Conservation (phyloP, 1,140 invertebrate genomes). For the Archivesica marissinica region DNA sequence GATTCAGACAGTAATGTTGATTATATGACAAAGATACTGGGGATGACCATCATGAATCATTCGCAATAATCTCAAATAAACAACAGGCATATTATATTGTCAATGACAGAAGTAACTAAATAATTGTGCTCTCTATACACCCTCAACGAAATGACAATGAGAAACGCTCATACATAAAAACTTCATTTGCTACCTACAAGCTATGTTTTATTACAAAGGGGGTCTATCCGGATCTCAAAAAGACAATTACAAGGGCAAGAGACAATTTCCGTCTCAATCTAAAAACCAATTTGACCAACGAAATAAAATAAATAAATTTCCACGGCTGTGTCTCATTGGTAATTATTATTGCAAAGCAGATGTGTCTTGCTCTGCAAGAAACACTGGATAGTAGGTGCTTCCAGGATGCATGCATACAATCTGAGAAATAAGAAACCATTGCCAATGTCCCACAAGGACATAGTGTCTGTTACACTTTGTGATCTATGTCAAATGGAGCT, state of each 20-base stretch:
- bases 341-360: conserved; percentile 9
- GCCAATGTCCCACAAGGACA: too few relatives aligned
- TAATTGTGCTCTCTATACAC: background rate
- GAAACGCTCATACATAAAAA: background rate
- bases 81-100: too few relatives aligned
- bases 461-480: too few relatives aligned
- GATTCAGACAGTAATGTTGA: too few relatives aligned
- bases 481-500: too few relatives aligned
- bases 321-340: background rate
- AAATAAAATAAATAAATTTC: conserved; percentile 42
- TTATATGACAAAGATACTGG: too few relatives aligned
- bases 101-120: background rate
- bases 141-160: background rate
- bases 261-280: conserved; percentile 31
- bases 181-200: conserved; percentile 15
- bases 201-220: conserved; percentile 18
- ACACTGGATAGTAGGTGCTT: too few relatives aligned
- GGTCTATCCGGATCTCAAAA: background rate
- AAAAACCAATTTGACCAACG: conserved; percentile 37
- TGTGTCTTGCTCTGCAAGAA: too few relatives aligned
- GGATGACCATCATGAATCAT: too few relatives aligned
- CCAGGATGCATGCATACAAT: too few relatives aligned
- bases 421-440: too few relatives aligned
- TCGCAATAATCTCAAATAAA: too few relatives aligned
- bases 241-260: conserved; percentile 13